These are phyloP conservation scores for Myotis brandtii DNA, from an alignment of 2,113 vertebrate species.

Conservation along the genomic window DNA sequence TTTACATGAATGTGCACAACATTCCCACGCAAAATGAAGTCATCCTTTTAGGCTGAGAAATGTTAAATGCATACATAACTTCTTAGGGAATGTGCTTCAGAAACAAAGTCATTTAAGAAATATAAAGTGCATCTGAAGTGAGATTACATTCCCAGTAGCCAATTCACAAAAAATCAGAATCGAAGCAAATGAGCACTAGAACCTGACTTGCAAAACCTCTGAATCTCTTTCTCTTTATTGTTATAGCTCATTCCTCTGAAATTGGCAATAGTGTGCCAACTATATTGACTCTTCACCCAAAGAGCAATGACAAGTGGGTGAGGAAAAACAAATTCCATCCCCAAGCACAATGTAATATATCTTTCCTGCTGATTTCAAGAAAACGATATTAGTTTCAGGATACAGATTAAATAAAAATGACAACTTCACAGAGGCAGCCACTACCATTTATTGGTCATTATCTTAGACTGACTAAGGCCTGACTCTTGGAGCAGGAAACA, in stretches of 20 bases:
- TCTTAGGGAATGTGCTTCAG: neutral
- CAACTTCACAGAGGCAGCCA: neutral
- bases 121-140: neutral
- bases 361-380: slow-evolving; percentile 7
- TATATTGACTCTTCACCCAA: neutral
- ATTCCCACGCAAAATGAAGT: neutral
- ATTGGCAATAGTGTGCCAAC: neutral
- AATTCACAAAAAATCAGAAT: neutral
- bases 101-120: slow-evolving; percentile 14
- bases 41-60: neutral
- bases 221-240: neutral
- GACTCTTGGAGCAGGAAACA: neutral
- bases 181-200: neutral
- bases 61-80: neutral
- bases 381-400: neutral
- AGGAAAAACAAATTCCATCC: slow-evolving; percentile 12
- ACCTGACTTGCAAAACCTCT: neutral
- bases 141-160: neutral
- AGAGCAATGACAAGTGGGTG: neutral
- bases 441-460: neutral
- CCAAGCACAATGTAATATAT: neutral
- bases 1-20: neutral
- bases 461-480: neutral
- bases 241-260: neutral
- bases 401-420: slow-evolving; percentile 44